These are phyloP conservation scores for Meriones unguiculatus DNA, from an alignment of 2,113 vertebrate species.

Conservation along the genomic window DNA sequence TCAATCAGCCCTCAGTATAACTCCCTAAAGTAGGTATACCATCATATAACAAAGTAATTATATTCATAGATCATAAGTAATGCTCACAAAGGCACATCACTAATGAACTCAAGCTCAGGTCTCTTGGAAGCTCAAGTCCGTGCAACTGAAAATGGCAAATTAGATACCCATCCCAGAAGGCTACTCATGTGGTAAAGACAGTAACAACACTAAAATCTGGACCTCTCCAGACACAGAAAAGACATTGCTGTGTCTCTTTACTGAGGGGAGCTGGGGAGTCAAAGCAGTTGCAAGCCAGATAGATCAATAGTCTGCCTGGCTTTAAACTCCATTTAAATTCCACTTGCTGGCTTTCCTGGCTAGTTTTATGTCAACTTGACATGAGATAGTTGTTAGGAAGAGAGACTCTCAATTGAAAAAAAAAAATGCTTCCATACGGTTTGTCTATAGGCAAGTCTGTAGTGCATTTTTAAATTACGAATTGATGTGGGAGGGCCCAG, in stretches of 20 bases:
- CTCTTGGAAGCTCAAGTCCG: slow-evolving; percentile 16
- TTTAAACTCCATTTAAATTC: background rate
- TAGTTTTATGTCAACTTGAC: background rate
- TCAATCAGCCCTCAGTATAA: background rate
- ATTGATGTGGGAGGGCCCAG: background rate
- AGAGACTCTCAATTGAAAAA: background rate
- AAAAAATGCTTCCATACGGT: background rate
- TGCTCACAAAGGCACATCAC: background rate
- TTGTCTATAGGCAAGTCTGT: background rate
- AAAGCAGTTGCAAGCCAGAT: slow-evolving; percentile 15
- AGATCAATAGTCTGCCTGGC: background rate
- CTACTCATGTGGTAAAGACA: background rate
- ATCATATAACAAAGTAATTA: background rate
- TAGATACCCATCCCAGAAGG: background rate
- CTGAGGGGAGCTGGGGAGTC: background rate
- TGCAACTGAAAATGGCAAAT: background rate
- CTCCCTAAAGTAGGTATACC: background rate
- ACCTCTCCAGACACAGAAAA: background rate
- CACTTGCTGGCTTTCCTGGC: background rate
- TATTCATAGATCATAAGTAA: background rate
- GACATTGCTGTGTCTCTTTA: slow-evolving; percentile 7
- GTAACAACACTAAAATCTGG: background rate
- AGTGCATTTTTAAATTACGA: background rate
- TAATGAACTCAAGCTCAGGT: slow-evolving; percentile 34
- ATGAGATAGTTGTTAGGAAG: background rate